phyloP scores from a whole-genome alignment of 1,140 invertebrate species.

The Thaumatotibia leucotreta region DNA sequence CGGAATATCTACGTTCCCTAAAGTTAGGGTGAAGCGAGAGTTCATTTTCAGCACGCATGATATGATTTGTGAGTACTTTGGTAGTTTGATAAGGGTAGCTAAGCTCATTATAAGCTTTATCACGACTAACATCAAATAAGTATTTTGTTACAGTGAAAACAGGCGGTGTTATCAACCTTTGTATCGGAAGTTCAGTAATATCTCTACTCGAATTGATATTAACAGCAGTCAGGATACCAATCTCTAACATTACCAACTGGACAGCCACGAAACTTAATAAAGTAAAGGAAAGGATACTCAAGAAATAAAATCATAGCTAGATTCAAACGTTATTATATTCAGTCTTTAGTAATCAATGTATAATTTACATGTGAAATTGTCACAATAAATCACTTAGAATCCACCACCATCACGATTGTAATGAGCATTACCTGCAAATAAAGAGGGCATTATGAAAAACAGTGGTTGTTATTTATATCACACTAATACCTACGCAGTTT shows the following conservation, averaged over 20 bases:
- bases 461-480: no score
- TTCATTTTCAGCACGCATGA: slow-evolving; percentile 54
- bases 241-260: slow-evolving; percentile 21
- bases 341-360: neutral
- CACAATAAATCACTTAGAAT: no score
- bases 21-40: slow-evolving; percentile 50
- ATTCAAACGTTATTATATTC: neutral
- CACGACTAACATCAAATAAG: no score
- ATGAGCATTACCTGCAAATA: no score
- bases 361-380: no score
- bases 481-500: no score
- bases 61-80: slow-evolving; percentile 51
- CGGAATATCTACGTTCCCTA: slow-evolving; percentile 50
- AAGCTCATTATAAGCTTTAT: no score
- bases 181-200: slow-evolving; percentile 55
- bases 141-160: slow-evolving; percentile 54
- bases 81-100: no score
- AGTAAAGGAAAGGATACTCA: neutral
- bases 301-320: neutral
- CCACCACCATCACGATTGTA: no score
- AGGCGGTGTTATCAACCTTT: slow-evolving; percentile 57
- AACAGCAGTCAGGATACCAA: slow-evolving; percentile 28
- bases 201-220: slow-evolving; percentile 52
- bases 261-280: neutral
- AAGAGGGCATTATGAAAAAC: no score